Evolutionary conservation across 2,113 vertebrate species (phyloP).

Genomic region (Fregetta grallaria): DNA sequence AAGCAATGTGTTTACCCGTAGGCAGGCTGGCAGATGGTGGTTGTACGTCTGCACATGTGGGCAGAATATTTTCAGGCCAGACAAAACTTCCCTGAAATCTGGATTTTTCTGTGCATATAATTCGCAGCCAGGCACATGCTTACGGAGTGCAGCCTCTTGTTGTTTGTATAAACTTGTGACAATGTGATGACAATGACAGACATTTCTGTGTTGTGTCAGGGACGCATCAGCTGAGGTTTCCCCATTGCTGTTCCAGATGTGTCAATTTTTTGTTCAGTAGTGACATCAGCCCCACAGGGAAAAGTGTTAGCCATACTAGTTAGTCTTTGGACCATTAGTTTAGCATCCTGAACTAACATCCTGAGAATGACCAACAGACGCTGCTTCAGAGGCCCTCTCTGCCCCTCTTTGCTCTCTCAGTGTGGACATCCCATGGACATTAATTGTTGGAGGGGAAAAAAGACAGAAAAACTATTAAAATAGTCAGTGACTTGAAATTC

Average conservation of each 20-base stretch:
- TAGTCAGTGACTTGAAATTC: not conserved
- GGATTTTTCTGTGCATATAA: not conserved
- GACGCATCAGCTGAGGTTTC: not conserved
- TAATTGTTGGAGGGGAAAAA: not conserved
- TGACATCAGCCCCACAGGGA: not conserved
- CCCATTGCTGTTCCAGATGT: not conserved
- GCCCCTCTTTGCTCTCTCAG: not conserved
- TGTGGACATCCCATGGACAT: not conserved
- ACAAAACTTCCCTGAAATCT: not conserved
- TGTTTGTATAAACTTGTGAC: not conserved
- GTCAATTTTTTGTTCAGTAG: not conserved
- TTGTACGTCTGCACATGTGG: not conserved
- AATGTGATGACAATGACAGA: not conserved
- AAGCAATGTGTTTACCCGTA: accelerated
- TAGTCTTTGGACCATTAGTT: not conserved
- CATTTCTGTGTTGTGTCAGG: not conserved
- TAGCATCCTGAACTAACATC: not conserved
- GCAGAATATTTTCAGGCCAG: not conserved
- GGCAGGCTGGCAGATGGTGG: not conserved
- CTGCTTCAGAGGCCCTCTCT: not conserved
- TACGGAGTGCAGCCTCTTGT: not conserved
- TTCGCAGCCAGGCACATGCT: not conserved
- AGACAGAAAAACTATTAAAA: not conserved
- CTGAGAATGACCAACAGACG: not conserved
- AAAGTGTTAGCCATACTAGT: accelerated